A percentile compares a stretch with the other conserved stretches of the same genome.
Conservation (phyloP, 2,797 vertebrate genomes). For the Protosalanx chinensis region DNA sequence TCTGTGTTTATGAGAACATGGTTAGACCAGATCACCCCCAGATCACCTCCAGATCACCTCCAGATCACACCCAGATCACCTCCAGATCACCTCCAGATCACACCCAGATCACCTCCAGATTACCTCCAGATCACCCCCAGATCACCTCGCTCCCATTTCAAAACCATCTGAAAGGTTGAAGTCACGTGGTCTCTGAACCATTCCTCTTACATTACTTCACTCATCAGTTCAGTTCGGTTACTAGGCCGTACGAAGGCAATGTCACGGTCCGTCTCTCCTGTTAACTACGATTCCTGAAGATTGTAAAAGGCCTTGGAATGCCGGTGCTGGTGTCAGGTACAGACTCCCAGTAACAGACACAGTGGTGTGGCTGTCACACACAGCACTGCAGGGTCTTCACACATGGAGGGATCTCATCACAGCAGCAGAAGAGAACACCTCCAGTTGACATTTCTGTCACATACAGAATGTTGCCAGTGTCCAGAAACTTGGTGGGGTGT, state of each 20-base stretch:
- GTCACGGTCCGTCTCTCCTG: slow-evolving; percentile 47
- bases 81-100: too few relatives aligned
- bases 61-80: too few relatives aligned
- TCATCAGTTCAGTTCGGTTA: neutral
- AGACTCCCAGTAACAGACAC: slow-evolving; percentile 15
- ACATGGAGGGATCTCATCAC: too few relatives aligned
- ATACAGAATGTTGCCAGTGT: too few relatives aligned
- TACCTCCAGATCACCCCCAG: neutral
- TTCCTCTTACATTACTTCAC: neutral
- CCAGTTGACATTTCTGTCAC: too few relatives aligned
- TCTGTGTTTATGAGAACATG: neutral
- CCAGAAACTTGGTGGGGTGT: too few relatives aligned
- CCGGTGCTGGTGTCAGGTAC: slow-evolving; percentile 26
- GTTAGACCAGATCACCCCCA: too few relatives aligned
- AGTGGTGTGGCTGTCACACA: slow-evolving; percentile 33
- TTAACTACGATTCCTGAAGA: slow-evolving; percentile 24
- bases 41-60: too few relatives aligned
- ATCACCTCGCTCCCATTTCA: slow-evolving; percentile 50
- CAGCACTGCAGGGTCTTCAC: neutral
- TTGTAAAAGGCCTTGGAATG: slow-evolving; percentile 49
- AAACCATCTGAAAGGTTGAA: slow-evolving; percentile 27
- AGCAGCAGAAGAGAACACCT: too few relatives aligned
- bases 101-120: too few relatives aligned
- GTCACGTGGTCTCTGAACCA: neutral
- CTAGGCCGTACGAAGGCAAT: slow-evolving; percentile 25